A percentile compares a stretch with the other conserved stretches of the same genome.
Conservation (phyloP, 2,888 invertebrate species). For the Chouioia cunea region DNA sequence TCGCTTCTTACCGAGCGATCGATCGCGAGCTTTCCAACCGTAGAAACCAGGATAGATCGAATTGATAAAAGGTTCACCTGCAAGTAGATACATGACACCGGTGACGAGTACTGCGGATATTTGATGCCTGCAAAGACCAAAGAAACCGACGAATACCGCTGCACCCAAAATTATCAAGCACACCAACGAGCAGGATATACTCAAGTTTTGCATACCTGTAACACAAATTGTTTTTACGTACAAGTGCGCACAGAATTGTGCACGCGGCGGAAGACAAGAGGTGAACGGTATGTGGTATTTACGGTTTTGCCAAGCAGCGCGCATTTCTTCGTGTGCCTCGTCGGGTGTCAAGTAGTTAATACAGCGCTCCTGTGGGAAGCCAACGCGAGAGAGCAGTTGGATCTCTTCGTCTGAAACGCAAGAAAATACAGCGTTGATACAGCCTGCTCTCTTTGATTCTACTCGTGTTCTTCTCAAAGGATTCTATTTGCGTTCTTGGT, state of each 20-base stretch:
- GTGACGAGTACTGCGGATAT: conserved; percentile 94
- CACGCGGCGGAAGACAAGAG: no score
- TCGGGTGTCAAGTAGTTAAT: conserved; percentile 84
- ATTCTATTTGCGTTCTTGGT: no score
- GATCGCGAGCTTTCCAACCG: no score
- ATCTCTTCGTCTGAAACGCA: conserved; percentile 82
- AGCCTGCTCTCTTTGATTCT: no score
- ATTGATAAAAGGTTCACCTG: conserved; percentile 76
- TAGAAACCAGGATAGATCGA: no score
- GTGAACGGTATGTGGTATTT: no score
- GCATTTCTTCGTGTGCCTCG: conserved; percentile 77
- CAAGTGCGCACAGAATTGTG: no score
- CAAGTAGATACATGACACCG: conserved; percentile 93
- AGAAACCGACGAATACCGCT: conserved; percentile 88
- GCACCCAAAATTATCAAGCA: conserved; percentile 90
- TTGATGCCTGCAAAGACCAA: conserved; percentile 91
- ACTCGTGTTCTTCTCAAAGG: no score
- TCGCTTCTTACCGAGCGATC: no score
- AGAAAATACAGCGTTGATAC: no score
- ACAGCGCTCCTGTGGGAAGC: conserved; percentile 80
- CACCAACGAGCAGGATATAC: conserved; percentile 93
- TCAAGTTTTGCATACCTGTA: conserved; percentile 94
- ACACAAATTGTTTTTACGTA: no score
- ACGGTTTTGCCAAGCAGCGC: conserved; percentile 79
- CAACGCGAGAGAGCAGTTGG: conserved; percentile 74